Percentiles rank a stretch among this genome's conserved stretches.
phyloP scores from a whole-genome alignment of 2,888 invertebrate genomes.

The Drosophila basisetae region DNA sequence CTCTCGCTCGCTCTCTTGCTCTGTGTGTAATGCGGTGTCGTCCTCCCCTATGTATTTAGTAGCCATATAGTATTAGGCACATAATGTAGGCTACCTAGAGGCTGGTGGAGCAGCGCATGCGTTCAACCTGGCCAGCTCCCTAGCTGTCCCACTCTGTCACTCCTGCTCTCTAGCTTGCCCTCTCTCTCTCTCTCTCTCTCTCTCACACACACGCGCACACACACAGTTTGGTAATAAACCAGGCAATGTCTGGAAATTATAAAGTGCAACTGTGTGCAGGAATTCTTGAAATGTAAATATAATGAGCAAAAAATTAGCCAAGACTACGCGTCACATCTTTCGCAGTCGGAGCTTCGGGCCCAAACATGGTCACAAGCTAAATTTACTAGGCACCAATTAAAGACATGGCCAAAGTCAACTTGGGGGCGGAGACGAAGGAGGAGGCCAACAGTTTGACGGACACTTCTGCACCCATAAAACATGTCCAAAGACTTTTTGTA shows the following conservation, averaged over 20 bases:
- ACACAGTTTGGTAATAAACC: constrained; percentile 66
- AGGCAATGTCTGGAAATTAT: constrained; percentile 69
- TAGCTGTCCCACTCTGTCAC: constrained; percentile 44
- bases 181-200: constrained; percentile 11
- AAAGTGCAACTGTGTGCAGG: constrained; percentile 67
- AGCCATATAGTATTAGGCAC: constrained; percentile 66
- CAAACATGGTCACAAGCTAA: constrained; percentile 76
- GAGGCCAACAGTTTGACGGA: constrained; percentile 59
- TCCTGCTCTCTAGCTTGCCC: constrained; percentile 7
- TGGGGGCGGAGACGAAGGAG: constrained; percentile 5
- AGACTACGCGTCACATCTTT: constrained; percentile 52
- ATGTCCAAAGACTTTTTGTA: constrained; percentile 63
- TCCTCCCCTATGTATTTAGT: constrained; percentile 46
- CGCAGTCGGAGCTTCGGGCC: constrained; percentile 22
- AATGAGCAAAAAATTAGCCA: constrained; percentile 79
- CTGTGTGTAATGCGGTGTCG: constrained; percentile 20
- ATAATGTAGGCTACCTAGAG: constrained; percentile 75
- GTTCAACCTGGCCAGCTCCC: constrained; percentile 35
- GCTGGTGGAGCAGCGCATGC: constrained; percentile 57
- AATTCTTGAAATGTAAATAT: constrained; percentile 79
- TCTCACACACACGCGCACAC: background rate
- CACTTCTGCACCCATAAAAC: constrained; percentile 70
- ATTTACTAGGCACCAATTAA: constrained; percentile 79
- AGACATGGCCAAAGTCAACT: constrained; percentile 44
- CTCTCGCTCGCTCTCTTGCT: background rate